Base-by-base conservation (phyloP, 2,888 invertebrate species). In the Ornithoptera priamus region DNA sequence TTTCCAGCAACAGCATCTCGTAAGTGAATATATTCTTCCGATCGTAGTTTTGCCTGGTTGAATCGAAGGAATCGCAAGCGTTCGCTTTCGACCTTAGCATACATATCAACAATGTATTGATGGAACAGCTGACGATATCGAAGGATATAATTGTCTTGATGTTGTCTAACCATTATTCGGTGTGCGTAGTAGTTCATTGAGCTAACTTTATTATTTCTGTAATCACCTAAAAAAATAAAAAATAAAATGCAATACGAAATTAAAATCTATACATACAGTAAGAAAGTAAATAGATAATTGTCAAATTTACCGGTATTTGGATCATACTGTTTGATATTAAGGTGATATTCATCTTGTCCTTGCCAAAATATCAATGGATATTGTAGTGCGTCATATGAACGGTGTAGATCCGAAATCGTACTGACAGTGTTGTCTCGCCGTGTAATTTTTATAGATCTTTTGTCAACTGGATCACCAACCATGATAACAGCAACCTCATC, bases 401-500 rank as follows among this genome's bases (percentile, higher is more conserved):
- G 58, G 22, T 22, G 22, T 58, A 22, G 58, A 58, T 58, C 58
- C 22, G 58, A 58, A 58, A 58, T 58, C 22, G 58, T 22, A 58
- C 22, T 58, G 58, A 58, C 58, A 58, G 58, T 58, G 58, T 58
- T 58, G 58, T 58, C 58, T 22, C 58, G 58, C 58, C 58, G 58
- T 58, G 58, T 58, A 22, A 22, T 58, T 58, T 58, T 58, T 58
- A 56, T 56, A 56, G 39, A 39, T 39, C 69, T 71, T 65, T 71
- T 73, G 70, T 76, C 80, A 69, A 76, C 74, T 72, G 71, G 73
- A 72, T 81, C 74, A 69, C 79, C 79, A 72, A 75, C 78, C 56
- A 82, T 74, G 20, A 80, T 71, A 71, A 78, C 74, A 65, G 77
- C 78, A 61, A 80, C 79, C 72, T 82, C 78, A 71, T 76, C 71